These are phyloP conservation scores for Apteryx owenii DNA, from an alignment of 2,113 vertebrate species.

Conservation along the genomic window DNA sequence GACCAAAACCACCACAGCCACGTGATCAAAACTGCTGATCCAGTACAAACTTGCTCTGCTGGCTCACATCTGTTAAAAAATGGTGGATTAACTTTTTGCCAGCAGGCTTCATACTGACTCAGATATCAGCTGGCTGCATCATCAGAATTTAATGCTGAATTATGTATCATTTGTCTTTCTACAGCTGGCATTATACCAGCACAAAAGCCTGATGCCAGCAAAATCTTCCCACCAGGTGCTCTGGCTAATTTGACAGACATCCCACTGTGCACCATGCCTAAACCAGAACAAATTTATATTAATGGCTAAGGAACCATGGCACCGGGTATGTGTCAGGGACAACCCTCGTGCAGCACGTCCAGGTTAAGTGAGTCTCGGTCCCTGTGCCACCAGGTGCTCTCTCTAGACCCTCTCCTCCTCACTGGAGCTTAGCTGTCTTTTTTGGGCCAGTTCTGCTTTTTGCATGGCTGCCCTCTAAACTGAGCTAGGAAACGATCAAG, in stretches of 20 bases:
- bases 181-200: constrained; percentile 4
- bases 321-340: background rate
- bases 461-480: background rate
- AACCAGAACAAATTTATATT: constrained; percentile 29
- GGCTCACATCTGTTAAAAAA: background rate
- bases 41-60: background rate
- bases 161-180: constrained; percentile 2
- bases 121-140: constrained; percentile 8
- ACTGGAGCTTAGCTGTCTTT: background rate
- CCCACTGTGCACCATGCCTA: background rate
- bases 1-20: background rate
- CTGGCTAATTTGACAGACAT: constrained; percentile 9
- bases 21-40: rapidly evolving
- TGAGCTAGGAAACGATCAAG: background rate
- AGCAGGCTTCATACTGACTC: background rate
- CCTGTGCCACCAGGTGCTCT: background rate
- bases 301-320: background rate
- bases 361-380: background rate
- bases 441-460: background rate
- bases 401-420: background rate
- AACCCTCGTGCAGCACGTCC: background rate
- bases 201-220: background rate
- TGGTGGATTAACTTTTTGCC: background rate
- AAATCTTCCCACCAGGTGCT: constrained; percentile 63
- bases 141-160: background rate